phyloP scores from a whole-genome alignment of 2,797 vertebrate genomes.

The Paramormyrops hopkinsi region DNA sequence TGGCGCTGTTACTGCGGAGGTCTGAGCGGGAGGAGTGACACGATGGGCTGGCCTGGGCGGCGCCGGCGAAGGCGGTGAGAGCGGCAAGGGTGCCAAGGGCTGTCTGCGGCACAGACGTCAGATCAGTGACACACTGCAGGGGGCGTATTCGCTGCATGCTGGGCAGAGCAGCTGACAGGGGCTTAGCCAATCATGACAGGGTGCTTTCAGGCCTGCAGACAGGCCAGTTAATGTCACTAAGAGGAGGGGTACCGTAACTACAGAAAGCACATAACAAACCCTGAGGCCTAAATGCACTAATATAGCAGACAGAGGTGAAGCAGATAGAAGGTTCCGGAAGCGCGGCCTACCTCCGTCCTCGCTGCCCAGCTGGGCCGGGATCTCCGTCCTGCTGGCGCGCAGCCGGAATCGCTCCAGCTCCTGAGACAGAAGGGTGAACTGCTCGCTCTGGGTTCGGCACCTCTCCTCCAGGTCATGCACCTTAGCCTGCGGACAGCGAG shows the following conservation, averaged over 20 bases:
- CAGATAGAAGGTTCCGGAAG: neutral
- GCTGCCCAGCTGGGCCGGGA: slow-evolving; percentile 62
- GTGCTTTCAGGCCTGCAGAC: neutral
- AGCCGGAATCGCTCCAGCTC: slow-evolving; percentile 88
- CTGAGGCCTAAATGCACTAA: neutral
- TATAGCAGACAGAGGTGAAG: neutral
- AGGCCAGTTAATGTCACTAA: neutral
- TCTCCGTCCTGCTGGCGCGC: slow-evolving; percentile 79
- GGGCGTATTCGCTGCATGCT: neutral
- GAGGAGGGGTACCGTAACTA: neutral
- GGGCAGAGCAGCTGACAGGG: neutral
- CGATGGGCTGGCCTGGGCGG: neutral
- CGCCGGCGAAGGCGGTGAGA: neutral
- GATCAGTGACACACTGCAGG: neutral
- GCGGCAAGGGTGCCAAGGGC: neutral
- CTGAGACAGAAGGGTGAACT: slow-evolving; percentile 83
- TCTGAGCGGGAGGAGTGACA: neutral
- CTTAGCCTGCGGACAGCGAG: slow-evolving; percentile 65
- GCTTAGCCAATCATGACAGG: neutral
- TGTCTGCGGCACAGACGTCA: neutral
- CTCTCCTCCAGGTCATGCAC: slow-evolving; percentile 91
- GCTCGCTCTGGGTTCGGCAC: slow-evolving; percentile 87
- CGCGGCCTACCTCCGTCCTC: neutral
- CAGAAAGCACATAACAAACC: neutral
- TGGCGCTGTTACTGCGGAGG: neutral